Base-by-base conservation (phyloP, 2,113 vertebrate genomes). In the Corythaixoides concolor region DNA sequence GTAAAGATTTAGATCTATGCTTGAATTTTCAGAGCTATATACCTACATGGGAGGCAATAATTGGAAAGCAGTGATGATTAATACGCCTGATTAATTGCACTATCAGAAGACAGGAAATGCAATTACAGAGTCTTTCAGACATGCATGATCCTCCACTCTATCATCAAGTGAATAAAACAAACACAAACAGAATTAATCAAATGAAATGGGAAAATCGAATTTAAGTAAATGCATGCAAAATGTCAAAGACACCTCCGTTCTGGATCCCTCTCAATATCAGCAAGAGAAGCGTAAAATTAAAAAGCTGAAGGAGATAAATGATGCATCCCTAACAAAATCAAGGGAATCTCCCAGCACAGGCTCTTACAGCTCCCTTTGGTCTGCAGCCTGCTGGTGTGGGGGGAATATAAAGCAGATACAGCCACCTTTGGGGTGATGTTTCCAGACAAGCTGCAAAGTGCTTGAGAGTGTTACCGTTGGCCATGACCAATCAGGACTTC, bases 121-220 rank as follows among this genome's bases (percentile, higher is more conserved):
- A 95, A 94, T 96, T 90, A 95, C 60, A 55, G 66, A 91, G 50
- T 59, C 76, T 93, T 77, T 90, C 72, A 59, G 88, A 77, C 64
- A 60, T 43, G 53, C 66, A 53, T 32, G 74, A 68, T 89, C 77
- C 53, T 66, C 49, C 30, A 60, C 81, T 97, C 77, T 45, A 93
- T 92, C 83, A 92, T 76, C 68, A 78, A 81, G 47, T 33, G 50
- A 93, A 86, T 83, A 62, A 90, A 96, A 37, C 4, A 73, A 95
- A 79, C 56, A 74, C n/a, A 93, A 93, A 77, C 62, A 82, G 81
- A 91, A 88, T 89, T 85, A 92, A 95, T 95, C 75, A 95, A 95
- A 90, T 39, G 41, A 73, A 93, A 89, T 11, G 15, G 52, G 68
- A 92, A 85, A 63, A 56, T 5, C 1, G 3, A 89, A 67, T 87